phyloP scores from a whole-genome alignment of 2,113 vertebrate species.

The Strix uralensis region DNA sequence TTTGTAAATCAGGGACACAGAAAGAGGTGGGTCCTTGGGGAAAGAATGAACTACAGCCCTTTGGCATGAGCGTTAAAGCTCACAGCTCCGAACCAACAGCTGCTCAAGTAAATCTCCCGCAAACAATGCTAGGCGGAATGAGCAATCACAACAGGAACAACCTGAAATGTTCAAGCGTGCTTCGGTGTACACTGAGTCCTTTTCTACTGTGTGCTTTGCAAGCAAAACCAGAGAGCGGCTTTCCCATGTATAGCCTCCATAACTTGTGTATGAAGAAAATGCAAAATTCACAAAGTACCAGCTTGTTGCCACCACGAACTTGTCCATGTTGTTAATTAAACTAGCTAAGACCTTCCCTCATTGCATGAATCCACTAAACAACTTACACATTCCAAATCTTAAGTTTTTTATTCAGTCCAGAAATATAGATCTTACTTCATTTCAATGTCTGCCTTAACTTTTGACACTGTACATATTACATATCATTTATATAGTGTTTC shows the following conservation, averaged over 20 bases:
- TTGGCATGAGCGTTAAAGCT: slow-evolving; percentile 73
- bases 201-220: slow-evolving; percentile 58
- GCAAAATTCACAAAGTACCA: slow-evolving; percentile 62
- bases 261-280: slow-evolving; percentile 65
- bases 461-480: slow-evolving; percentile 79
- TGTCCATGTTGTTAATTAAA: slow-evolving; percentile 62
- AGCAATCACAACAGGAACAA: slow-evolving; percentile 68
- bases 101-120: slow-evolving; percentile 53
- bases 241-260: slow-evolving; percentile 55
- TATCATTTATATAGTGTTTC: slow-evolving; percentile 78
- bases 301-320: slow-evolving; percentile 46
- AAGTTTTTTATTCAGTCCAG: slow-evolving; percentile 76
- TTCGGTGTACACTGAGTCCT: slow-evolving; percentile 44
- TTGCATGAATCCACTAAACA: slow-evolving; percentile 69
- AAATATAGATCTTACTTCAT: slow-evolving; percentile 75
- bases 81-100: slow-evolving; percentile 68
- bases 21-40: slow-evolving; percentile 33
- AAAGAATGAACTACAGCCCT: slow-evolving; percentile 68
- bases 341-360: slow-evolving; percentile 64
- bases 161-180: slow-evolving; percentile 69
- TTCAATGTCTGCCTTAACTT: slow-evolving; percentile 75
- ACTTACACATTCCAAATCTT: slow-evolving; percentile 70
- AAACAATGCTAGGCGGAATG: slow-evolving; percentile 57
- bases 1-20: slow-evolving; percentile 49
- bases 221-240: slow-evolving; percentile 58